Base-by-base conservation (phyloP, 35 echinoderm and acorn worm genomes). In the Lytechinus variegatus region DNA sequence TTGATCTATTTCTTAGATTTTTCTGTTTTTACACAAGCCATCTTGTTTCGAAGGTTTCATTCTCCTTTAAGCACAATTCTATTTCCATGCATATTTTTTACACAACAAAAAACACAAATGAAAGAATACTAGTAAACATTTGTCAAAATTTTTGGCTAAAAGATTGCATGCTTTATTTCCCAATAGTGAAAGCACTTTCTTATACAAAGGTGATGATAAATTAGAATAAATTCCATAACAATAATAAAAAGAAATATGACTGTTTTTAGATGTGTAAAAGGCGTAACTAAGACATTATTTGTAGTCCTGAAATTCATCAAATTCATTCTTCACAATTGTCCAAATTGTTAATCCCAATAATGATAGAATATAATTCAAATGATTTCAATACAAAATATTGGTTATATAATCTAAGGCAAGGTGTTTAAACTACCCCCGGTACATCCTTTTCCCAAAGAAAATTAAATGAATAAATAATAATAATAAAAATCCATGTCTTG, bases 121-220 rank as follows among this genome's bases (percentile, higher is more conserved):
- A 44, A 79, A 71, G 14, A 71, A 71, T 24, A 71, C 14, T 4
- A 16, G 21, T n/a, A 79, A 6, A 79, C 66, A 19, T 21, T n/a
- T 79, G 19, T 7, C 19, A 79, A 79, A 24, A 79, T 79, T 4
- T 19, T 79, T 79, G 66, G 12, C 66, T 79, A 79, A 79, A 79
- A 79, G 66, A 79, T 79, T 79, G 66, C 66, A 79, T 79, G 66
- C 66, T 79, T 79, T 79, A 79, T 79, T 79, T 79, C 66, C 66
- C 66, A 79, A 79, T 79, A 79, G 66, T 79, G 66, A 79, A 79
- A 79, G 66, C 66, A 79, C 66, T 79, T 79, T 79, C 66, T n/a
- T 79, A 79, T 79, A 79, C 66, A 79, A 79, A 79, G 19, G 66
- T 79, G 66, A 79, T 24, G n/a, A 79, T 79, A 79, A 79, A 79